A percentile compares a stretch with the other conserved stretches of the same genome.
Evolutionary conservation across 2,888 invertebrate genomes (phyloP).

Genomic region (Napeogenes inachia): DNA sequence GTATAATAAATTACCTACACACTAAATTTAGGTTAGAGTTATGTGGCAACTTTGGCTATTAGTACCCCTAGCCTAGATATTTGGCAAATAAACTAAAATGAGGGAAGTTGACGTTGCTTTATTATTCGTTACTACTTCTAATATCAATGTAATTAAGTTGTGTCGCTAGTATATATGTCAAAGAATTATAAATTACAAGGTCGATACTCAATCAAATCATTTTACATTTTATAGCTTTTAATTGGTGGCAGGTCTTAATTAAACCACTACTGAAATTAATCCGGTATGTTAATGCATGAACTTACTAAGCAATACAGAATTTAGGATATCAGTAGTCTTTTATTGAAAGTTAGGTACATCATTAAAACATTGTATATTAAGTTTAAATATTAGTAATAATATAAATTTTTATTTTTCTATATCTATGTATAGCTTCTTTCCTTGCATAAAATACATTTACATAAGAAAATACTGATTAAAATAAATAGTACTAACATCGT

Average conservation of each 20-base stretch:
- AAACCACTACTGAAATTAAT: conserved; percentile 15
- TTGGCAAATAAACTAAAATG: not conserved
- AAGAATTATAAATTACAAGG: too few species aligned
- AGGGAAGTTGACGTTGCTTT: not conserved
- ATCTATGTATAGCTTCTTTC: too few species aligned
- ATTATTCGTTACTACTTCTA: not conserved
- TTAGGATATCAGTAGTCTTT: too few species aligned
- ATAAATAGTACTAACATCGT: too few species aligned
- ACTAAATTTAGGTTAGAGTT: conserved; percentile 14
- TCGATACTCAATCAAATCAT: conserved; percentile 11
- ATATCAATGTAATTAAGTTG: too few species aligned
- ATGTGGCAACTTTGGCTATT: conserved; percentile 5
- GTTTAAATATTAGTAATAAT: too few species aligned
- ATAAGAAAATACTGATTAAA: too few species aligned
- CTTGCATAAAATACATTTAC: too few species aligned
- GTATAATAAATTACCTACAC: conserved; percentile 29
- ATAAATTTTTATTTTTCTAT: too few species aligned
- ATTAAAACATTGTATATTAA: too few species aligned
- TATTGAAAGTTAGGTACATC: too few species aligned
- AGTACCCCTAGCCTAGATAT: conserved; percentile 6
- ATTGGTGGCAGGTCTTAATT: conserved; percentile 20
- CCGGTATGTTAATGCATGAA: conserved; percentile 27
- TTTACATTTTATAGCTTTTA: conserved; percentile 22
- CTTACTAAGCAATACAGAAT: not conserved
- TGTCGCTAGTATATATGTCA: too few species aligned